Percentiles rank a stretch among this genome's conserved stretches.
Conservation (phyloP, 2,113 vertebrate genomes). For the Hemichromis elongatus region DNA sequence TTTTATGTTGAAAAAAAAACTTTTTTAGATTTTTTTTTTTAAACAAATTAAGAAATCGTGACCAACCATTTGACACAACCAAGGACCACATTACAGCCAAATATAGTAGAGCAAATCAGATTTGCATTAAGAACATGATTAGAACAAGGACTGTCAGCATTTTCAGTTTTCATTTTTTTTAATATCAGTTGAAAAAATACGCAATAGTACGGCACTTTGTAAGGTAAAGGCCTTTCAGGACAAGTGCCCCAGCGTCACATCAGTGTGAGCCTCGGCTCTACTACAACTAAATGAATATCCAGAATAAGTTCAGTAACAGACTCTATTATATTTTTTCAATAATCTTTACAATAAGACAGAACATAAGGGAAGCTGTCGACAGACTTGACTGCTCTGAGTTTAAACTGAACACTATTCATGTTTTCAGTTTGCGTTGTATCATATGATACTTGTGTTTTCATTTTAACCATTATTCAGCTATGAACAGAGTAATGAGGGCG, state of each 20-base stretch:
- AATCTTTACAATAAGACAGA: background rate
- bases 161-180: background rate
- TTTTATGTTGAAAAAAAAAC: background rate
- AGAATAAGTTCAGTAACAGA: background rate
- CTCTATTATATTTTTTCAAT: background rate
- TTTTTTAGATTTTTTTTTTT: too few relatives aligned
- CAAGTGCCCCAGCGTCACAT: background rate
- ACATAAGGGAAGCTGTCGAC: background rate
- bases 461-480: background rate
- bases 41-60: too few relatives aligned
- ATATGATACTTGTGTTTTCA: background rate
- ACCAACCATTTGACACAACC: background rate
- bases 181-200: background rate
- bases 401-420: too few relatives aligned
- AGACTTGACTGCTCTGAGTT: too few relatives aligned
- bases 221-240: background rate
- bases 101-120: background rate
- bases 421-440: background rate
- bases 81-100: background rate
- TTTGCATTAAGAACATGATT: accelerated
- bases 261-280: background rate
- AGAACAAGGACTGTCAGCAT: background rate
- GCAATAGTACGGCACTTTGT: background rate
- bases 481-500: background rate
- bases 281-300: background rate